Evolutionary conservation across 1,140 invertebrate genomes (phyloP), one percentile per base, ranked within the genome.

Genomic region (Drosophila fuyamai): DNA sequence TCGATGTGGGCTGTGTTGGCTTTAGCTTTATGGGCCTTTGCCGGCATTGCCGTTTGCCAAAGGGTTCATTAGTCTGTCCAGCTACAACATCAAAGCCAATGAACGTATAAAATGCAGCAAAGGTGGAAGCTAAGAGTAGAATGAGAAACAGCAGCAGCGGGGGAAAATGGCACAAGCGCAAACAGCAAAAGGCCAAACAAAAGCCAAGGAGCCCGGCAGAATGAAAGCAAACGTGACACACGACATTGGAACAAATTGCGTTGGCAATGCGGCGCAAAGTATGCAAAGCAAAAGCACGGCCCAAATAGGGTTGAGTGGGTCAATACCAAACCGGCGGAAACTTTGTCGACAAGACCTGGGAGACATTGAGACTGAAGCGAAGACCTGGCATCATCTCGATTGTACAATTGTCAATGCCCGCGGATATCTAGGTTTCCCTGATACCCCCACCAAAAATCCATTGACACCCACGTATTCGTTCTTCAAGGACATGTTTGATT

Each of bases 11-110:
- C 32, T 53, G 36, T 43, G 46, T 57, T 79, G 54, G 76, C 38
- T 57, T 58, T 27, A 41, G 75, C 80, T 74, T 80, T 76, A 80
- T 83, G 76, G 41, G 47, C 27, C 57, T 41, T 51, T 56, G 65
- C 48, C 16, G 51, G 55, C 66, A 67, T 55, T 51, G 65, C 65
- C 60, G 55, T 74, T 67, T 47, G 77, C 77, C 72, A 73, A 81
- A 83, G 77, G 81, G 81, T 84, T 85, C 81, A 84, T 85, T 85
- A 84, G 77, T 85, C 81, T 76, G 84, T 73, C 77, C 74, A 67
- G 58, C 59, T 36, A 48, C 71, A 79, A 50, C 65, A 55, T 84
- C 81, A 84, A 84, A 84, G 81, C 81, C 81, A 81, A 85, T 85
- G 81, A 68, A 77, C 81, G 77, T 76, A 77, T 80, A 85, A 80